These are phyloP conservation scores for Pyxicephalus adspersus DNA, from an alignment of 2,113 vertebrate genomes.

Conservation along the genomic window DNA sequence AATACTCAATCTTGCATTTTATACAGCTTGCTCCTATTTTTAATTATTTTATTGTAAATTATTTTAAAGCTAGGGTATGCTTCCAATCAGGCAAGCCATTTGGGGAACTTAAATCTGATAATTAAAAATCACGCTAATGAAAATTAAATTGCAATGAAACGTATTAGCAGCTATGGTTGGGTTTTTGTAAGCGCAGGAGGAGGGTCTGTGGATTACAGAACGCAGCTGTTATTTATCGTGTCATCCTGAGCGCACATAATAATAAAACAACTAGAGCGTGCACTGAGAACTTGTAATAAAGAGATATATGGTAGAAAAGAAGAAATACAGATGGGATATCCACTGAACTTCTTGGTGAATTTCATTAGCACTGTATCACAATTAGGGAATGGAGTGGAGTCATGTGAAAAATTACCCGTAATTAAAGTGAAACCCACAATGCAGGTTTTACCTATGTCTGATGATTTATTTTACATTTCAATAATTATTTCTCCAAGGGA, in stretches of 20 bases:
- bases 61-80: constrained; percentile 39
- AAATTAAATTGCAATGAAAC: constrained; percentile 47
- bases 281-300: constrained; percentile 29
- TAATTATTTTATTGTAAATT: constrained; percentile 42
- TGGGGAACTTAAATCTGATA: constrained; percentile 46
- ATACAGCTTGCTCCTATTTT: constrained; percentile 1
- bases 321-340: background rate
- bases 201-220: background rate
- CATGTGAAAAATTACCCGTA: constrained; percentile 6
- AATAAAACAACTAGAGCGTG: constrained; percentile 22
- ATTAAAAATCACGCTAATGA: constrained; percentile 46
- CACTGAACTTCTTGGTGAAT: background rate
- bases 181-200: constrained; percentile 16
- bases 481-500: background rate
- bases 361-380: constrained; percentile 15
- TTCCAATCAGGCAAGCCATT: constrained; percentile 33
- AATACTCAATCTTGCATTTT: constrained; percentile 23
- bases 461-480: constrained; percentile 14
- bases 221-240: constrained; percentile 24
- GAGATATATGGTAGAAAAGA: constrained; percentile 1
- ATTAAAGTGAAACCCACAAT: background rate
- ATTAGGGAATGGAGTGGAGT: constrained; percentile 9
- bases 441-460: background rate
- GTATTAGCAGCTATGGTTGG: constrained; percentile 21
- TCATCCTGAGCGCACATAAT: background rate